phyloP scores from a whole-genome alignment of 2,888 invertebrate genomes.

The Perizoma affinitatum region DNA sequence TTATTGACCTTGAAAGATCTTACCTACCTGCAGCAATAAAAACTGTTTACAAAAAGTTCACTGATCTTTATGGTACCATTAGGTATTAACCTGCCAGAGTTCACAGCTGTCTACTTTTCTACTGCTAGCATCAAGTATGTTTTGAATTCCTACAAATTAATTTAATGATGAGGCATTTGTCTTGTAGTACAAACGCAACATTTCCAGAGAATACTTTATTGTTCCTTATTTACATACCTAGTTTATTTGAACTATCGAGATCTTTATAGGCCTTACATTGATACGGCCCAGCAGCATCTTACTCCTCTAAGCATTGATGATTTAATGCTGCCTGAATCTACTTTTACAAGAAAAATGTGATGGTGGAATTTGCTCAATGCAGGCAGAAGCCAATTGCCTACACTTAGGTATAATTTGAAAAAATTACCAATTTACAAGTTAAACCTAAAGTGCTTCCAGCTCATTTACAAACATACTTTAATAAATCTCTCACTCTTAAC shows the following conservation, averaged over 20 bases:
- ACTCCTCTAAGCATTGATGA: constrained; percentile 29
- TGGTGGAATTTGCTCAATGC: constrained; percentile 30
- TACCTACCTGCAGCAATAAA: neutral
- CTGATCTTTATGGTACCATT: constrained; percentile 4
- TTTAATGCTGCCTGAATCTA: constrained; percentile 30
- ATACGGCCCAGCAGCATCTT: constrained; percentile 33
- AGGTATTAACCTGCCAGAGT: neutral
- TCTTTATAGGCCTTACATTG: constrained; percentile 37
- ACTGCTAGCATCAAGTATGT: neutral
- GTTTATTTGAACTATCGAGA: constrained; percentile 44
- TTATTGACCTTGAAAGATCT: neutral
- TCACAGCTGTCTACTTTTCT: no score
- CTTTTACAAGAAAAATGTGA: constrained; percentile 21
- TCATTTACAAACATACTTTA: constrained; percentile 40
- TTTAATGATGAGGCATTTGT: neutral
- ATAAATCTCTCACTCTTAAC: constrained; percentile 45
- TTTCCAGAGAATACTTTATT: constrained; percentile 42
- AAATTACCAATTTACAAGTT: constrained; percentile 49
- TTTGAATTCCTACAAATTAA: neutral
- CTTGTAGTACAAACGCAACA: constrained; percentile 30
- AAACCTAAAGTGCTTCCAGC: constrained; percentile 41
- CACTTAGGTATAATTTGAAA: constrained; percentile 43
- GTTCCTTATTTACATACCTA: constrained; percentile 42
- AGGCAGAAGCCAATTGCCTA: constrained; percentile 38
- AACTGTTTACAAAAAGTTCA: constrained; percentile 3